phyloP scores from a whole-genome alignment of 1,140 invertebrate genomes.

The Scylla paramamosain region DNA sequence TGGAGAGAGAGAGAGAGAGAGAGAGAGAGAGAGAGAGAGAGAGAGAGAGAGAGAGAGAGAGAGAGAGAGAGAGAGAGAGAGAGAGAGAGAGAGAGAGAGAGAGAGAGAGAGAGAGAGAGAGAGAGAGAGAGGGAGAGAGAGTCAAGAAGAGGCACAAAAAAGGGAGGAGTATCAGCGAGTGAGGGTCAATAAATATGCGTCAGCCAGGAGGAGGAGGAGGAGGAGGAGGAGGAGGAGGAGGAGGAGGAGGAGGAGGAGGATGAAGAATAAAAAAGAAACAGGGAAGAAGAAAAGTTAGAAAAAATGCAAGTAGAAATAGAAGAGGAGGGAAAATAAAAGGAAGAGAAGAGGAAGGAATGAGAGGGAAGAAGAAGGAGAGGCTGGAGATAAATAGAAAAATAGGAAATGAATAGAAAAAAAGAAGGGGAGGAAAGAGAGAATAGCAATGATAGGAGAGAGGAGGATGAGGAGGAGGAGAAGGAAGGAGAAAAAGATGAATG shows the following conservation, averaged over 20 bases:
- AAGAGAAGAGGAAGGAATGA: too few relatives aligned
- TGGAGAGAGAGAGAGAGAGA: constrained; percentile 34
- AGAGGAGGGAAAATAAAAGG: too few relatives aligned
- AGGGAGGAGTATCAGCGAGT: neutral
- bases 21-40: constrained; percentile 21
- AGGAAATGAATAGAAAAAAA: neutral
- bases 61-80: constrained; percentile 20
- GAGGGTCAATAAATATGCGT: neutral
- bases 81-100: constrained; percentile 28
- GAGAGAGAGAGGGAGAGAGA: neutral
- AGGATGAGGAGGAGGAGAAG: neutral
- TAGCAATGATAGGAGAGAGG: neutral
- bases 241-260: too few relatives aligned
- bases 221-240: too few relatives aligned
- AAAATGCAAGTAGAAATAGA: too few relatives aligned
- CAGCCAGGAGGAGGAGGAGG: neutral
- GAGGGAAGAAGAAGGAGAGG: neutral
- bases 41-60: neutral
- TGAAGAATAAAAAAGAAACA: too few relatives aligned
- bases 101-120: neutral
- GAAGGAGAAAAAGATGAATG: neutral
- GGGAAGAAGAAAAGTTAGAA: too few relatives aligned
- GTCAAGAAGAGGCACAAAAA: neutral
- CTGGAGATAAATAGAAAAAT: neutral
- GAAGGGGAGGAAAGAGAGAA: neutral